Percentiles rank a stretch among this genome's conserved stretches.
phyloP scores from a whole-genome alignment of 2,888 invertebrate genomes.

The Leptinotarsa peninsularis region DNA sequence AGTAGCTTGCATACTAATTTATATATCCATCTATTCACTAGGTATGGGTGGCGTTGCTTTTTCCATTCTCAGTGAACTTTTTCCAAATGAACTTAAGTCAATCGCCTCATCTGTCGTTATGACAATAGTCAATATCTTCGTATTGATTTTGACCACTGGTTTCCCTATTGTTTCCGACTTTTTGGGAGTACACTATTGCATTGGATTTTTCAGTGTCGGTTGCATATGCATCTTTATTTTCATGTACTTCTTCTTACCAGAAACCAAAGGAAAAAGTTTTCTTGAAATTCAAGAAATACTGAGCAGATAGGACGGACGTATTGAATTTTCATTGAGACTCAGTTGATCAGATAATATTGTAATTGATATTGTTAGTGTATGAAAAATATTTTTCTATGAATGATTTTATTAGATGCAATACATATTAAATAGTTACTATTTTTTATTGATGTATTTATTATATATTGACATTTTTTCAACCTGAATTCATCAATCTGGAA shows the following conservation, averaged over 20 bases:
- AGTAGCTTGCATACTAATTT: slow-evolving; percentile 75
- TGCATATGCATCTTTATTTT: slow-evolving; percentile 1
- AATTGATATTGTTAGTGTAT: no score
- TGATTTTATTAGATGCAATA: no score
- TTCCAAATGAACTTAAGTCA: slow-evolving; percentile 81
- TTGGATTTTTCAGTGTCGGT: slow-evolving; percentile 23
- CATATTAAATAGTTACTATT: no score
- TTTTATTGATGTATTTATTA: no score
- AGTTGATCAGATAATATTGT: no score
- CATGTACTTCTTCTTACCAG: background rate
- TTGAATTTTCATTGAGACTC: no score
- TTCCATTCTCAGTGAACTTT: slow-evolving; percentile 84
- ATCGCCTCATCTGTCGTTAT: slow-evolving; percentile 64
- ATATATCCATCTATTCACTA: slow-evolving; percentile 77
- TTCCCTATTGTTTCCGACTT: slow-evolving; percentile 35
- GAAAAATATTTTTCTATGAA: no score
- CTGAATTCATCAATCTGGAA: no score
- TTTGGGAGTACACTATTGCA: slow-evolving; percentile 25
- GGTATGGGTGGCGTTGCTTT: slow-evolving; percentile 82
- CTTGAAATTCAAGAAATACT: no score
- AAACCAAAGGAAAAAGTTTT: no score
- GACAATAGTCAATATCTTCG: slow-evolving; percentile 33
- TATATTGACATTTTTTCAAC: no score
- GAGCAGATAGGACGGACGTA: no score
- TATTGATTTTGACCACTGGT: background rate